Evolutionary conservation across 2,888 invertebrate genomes (phyloP).

Genomic region (Athrips mouffetella): DNA sequence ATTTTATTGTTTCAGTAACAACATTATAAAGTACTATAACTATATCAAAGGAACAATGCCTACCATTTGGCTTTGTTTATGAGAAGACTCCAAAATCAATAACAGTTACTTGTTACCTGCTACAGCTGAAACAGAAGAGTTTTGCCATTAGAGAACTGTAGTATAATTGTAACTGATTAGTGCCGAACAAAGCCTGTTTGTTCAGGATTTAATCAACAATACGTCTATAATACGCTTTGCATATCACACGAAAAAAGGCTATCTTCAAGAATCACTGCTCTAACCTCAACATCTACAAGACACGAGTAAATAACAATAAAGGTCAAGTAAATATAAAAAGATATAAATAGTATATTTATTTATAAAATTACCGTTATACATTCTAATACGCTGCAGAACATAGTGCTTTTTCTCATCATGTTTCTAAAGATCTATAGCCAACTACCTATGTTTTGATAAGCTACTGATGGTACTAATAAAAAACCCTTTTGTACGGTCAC

Average conservation of each 20-base stretch:
- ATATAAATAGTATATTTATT: slow-evolving; percentile 23
- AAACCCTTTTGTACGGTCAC: neutral
- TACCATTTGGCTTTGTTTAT: slow-evolving; percentile 32
- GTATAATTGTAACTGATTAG: slow-evolving; percentile 35
- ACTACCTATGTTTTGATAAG: neutral
- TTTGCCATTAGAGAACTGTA: too few species aligned
- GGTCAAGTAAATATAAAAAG: slow-evolving; percentile 22
- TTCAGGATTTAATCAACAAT: slow-evolving; percentile 32
- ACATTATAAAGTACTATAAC: neutral
- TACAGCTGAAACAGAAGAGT: slow-evolving; percentile 33
- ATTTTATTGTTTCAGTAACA: neutral
- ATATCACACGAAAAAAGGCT: neutral
- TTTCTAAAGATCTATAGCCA: neutral
- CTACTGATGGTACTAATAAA: neutral
- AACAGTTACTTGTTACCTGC: slow-evolving; percentile 23
- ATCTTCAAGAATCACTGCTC: neutral
- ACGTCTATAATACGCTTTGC: neutral
- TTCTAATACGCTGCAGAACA: slow-evolving; percentile 11
- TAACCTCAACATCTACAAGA: neutral
- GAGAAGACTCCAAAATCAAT: slow-evolving; percentile 27
- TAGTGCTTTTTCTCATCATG: neutral
- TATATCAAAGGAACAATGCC: slow-evolving; percentile 19
- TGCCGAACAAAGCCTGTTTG: slow-evolving; percentile 35
- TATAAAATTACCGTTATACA: slow-evolving; percentile 26
- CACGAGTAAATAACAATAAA: slow-evolving; percentile 9